These are phyloP conservation scores for mouse (Mus musculus) DNA, from an alignment of 2,113 vertebrate genomes.

Conservation along the genomic window GRCm39 chr1:69435501-69436000, in stretches of 20 bases:
- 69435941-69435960: neutral
- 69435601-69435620: neutral
- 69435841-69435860: neutral
- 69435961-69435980: neutral
- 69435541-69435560: neutral
- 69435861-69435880: neutral
- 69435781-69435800: neutral
- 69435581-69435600: neutral
- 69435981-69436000: neutral
- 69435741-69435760: neutral
- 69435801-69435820: neutral
- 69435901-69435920: constrained; percentile 8
- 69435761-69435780: neutral
- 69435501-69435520: neutral
- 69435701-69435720: neutral
- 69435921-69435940: neutral
- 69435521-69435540: neutral
- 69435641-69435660: neutral
- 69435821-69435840: neutral
- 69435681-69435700: neutral
- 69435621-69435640: neutral
- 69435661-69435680: neutral
- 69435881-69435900: neutral
- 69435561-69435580: neutral
- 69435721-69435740: neutral